Percentiles rank a stretch among this genome's conserved stretches.
These are phyloP conservation scores for Meriones psammophilus DNA, from an alignment of 2,797 vertebrate species.

Conservation along the genomic window DNA sequence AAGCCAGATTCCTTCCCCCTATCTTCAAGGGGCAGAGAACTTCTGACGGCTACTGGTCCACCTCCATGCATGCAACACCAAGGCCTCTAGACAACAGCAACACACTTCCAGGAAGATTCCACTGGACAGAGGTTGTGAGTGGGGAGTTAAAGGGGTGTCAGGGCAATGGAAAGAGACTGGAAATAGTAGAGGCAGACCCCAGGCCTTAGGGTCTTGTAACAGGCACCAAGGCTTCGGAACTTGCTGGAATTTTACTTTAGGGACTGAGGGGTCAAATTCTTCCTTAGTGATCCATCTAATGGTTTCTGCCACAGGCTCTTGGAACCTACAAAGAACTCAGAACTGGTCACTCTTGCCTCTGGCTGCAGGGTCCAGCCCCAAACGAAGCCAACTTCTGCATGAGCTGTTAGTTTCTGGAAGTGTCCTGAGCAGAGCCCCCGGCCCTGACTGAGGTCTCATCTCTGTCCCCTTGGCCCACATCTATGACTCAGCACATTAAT, in stretches of 20 bases:
- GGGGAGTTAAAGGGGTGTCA: background rate
- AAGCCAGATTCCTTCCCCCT: background rate
- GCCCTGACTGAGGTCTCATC: background rate
- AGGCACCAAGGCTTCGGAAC: no score
- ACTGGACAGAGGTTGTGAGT: background rate
- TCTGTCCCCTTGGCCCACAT: background rate
- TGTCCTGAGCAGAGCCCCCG: background rate
- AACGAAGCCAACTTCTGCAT: background rate
- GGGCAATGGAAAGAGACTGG: background rate
- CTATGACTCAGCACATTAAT: background rate
- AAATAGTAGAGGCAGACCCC: background rate
- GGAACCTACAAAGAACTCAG: background rate
- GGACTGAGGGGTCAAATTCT: background rate
- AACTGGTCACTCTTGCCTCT: background rate
- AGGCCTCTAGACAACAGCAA: background rate
- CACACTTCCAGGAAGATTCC: background rate
- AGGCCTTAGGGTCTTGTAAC: background rate
- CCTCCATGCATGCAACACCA: background rate
- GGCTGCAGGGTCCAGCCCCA: background rate
- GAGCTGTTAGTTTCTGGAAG: background rate
- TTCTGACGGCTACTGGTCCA: background rate
- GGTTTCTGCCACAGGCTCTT: rapidly evolving
- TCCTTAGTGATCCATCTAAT: background rate
- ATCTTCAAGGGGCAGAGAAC: background rate
- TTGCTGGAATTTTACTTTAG: background rate